Conservation (phyloP, 2,888 invertebrate species). For the Leptogaster cylindrica region DNA sequence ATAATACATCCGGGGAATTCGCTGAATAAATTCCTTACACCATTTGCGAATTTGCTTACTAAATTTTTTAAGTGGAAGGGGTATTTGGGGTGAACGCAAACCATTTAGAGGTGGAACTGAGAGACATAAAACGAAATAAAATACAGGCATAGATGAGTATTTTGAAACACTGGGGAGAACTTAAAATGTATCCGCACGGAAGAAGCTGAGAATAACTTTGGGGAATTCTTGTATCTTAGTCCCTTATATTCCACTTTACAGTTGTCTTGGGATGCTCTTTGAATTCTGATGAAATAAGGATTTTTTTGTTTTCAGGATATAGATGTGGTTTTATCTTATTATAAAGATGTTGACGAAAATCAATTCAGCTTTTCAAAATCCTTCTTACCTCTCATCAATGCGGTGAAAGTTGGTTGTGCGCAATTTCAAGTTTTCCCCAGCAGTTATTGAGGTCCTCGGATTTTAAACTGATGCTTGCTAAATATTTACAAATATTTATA, state of each 20-base stretch:
- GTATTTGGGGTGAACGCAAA: background rate
- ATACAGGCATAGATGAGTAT: slow-evolving; percentile 15
- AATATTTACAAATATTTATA: too few species aligned
- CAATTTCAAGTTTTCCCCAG: too few species aligned
- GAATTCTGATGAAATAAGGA: slow-evolving; percentile 10
- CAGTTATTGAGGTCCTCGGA: too few species aligned
- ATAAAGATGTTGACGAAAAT: slow-evolving; percentile 30
- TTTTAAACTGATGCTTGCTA: too few species aligned
- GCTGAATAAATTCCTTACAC: slow-evolving; percentile 17
- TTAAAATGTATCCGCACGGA: slow-evolving; percentile 10
- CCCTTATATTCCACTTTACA: slow-evolving; percentile 24
- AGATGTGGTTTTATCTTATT: too few species aligned
- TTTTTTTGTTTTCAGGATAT: slow-evolving; percentile 14
- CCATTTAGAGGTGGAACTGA: slow-evolving; percentile 26
- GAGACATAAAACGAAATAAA: slow-evolving; percentile 11
- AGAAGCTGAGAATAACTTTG: slow-evolving; percentile 15
- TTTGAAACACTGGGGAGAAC: background rate
- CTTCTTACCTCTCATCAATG: background rate
- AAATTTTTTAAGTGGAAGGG: too few species aligned
- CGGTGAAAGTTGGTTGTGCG: too few species aligned
- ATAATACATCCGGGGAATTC: slow-evolving; percentile 42
- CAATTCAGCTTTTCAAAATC: slow-evolving; percentile 12
- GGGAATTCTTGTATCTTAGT: slow-evolving; percentile 18
- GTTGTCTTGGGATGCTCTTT: slow-evolving; percentile 27
- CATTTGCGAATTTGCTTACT: slow-evolving; percentile 1